A percentile compares a stretch with the other conserved stretches of the same genome.
Evolutionary conservation across 2,797 vertebrate genomes (phyloP).

Genomic region (Sebastes aleutianus): DNA sequence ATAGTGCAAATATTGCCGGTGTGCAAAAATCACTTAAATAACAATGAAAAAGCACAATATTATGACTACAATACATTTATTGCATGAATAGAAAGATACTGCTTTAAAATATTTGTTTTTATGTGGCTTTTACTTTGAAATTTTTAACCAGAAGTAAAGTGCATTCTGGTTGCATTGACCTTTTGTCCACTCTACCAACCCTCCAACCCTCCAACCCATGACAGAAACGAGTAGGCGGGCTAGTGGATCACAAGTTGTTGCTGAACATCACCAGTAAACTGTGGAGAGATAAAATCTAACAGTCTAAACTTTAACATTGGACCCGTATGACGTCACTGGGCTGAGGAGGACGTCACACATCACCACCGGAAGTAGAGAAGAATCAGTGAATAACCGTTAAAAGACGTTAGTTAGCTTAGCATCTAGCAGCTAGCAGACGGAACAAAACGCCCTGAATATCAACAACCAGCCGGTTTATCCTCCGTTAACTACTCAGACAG

Average conservation of each 20-base stretch:
- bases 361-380: neutral
- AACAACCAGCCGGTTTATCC: neutral
- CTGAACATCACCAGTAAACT: neutral
- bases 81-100: neutral
- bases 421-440: slow-evolving; percentile 58
- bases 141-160: fast-evolving
- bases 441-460: slow-evolving; percentile 6
- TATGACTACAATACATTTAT: neutral
- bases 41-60: neutral
- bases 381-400: neutral
- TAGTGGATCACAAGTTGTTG: slow-evolving; percentile 16
- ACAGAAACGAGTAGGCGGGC: neutral
- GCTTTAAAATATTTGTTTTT: neutral
- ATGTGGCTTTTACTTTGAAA: slow-evolving; percentile 42
- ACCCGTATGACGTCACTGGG: neutral
- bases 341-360: neutral
- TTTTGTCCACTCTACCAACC: neutral
- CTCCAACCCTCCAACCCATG: neutral
- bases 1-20: no score
- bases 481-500: neutral
- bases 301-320: neutral
- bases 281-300: neutral
- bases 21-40: neutral
- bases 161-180: fast-evolving
- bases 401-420: neutral